Base-by-base conservation (phyloP, 2,888 invertebrate genomes). In the Parelbella ahira region DNA sequence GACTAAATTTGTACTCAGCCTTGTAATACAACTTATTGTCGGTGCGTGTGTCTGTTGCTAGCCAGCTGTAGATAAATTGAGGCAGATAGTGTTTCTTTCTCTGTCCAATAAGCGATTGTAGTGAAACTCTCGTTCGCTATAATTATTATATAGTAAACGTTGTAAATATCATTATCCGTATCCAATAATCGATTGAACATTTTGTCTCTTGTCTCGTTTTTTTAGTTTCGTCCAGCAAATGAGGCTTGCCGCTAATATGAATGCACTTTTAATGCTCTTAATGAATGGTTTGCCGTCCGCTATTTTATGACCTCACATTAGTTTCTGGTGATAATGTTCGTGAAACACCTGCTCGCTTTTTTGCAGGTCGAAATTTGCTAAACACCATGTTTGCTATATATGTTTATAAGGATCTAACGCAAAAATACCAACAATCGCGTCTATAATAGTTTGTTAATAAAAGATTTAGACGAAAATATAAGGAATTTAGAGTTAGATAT, bases 1-100 rank as follows among this genome's bases (percentile, higher is more conserved):
- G 76, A 81, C 80, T 82, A 78, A 84, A 84, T 84, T 83, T 83
- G 83, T 84, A 82, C 71, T 54, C 67, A 58, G 50, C 58, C 71
- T 68, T 83, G 82, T 83, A 72, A 56, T 74, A 79, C 78, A 78
- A 73, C 61, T 68, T 72, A 68, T 68, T 66, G 64, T 62, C 49
- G 62, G 65, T 63, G 46, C 61, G 64, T 61, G 43, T 54, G 61
- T 62, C 47, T 58, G 68, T 41, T 63, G 49, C 56, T 56, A 53
- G 57, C 44, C 51, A 54, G 57, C 49, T 59, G 68, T 61, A 68
- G 81, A 82, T 81, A 75, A 76, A 80, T 78, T 77, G 77, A 72
- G 57, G 47, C 47, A 74, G 79, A 81, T 81, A 77, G 65, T 66
- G 67, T 62, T 69, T 64, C 63, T 69, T 66, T 69, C 64, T 66